Evolutionary conservation across 2,888 invertebrate species (phyloP).

Genomic region (Cheilosia grossa): DNA sequence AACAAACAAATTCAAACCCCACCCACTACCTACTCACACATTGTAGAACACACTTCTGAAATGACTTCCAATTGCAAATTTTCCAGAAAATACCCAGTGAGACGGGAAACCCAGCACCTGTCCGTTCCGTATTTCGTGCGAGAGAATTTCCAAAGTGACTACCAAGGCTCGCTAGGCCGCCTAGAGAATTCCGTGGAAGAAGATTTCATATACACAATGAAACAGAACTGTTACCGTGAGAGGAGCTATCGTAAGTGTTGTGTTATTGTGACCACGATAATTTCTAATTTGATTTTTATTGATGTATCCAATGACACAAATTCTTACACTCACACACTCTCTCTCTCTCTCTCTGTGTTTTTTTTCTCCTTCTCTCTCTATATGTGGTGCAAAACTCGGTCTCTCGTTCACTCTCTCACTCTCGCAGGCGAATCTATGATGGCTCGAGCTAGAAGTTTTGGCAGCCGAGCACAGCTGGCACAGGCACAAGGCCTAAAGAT

Average conservation of each 20-base stretch:
- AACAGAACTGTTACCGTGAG: constrained; percentile 96
- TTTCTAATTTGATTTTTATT: constrained; percentile 72
- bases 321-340: constrained; percentile 67
- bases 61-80: constrained; percentile 61
- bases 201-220: constrained; percentile 93
- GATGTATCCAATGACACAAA: constrained; percentile 74
- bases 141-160: constrained; percentile 92
- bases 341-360: constrained; percentile 42
- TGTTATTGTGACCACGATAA: constrained; percentile 71
- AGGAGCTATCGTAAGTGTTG: constrained; percentile 88
- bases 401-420: constrained; percentile 4
- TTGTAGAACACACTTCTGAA: constrained; percentile 58
- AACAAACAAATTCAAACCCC: constrained; percentile 17
- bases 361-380: constrained; percentile 39
- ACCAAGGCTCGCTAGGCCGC: constrained; percentile 92
- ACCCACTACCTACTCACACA: constrained; percentile 13
- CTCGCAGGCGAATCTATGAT: constrained; percentile 93
- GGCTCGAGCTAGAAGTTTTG: constrained; percentile 96
- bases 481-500: constrained; percentile 92
- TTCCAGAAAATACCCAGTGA: constrained; percentile 86
- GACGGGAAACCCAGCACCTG: constrained; percentile 89
- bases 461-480: constrained; percentile 91
- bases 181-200: constrained; percentile 97
- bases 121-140: constrained; percentile 97
- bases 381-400: background rate